phyloP scores from a whole-genome alignment of 2,113 vertebrate species.

The Ochotona curzoniae region DNA sequence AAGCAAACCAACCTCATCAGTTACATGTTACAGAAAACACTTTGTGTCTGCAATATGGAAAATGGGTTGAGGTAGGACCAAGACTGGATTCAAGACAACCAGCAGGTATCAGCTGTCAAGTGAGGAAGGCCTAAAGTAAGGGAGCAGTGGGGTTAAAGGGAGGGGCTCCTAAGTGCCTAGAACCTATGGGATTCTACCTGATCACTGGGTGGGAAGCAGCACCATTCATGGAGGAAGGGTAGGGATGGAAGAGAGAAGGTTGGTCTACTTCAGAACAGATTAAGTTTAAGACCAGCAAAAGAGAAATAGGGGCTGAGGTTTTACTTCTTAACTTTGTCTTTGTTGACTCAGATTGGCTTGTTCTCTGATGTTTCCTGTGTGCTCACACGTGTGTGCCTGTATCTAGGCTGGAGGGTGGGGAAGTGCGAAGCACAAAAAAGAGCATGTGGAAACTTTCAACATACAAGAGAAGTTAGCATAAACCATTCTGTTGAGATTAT shows the following conservation, averaged over 20 bases:
- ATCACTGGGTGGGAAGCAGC: background rate
- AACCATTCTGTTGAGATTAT: constrained; percentile 67
- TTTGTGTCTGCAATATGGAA: background rate
- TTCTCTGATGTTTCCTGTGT: background rate
- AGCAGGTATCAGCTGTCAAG: background rate
- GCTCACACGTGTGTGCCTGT: background rate
- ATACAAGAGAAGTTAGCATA: constrained; percentile 65
- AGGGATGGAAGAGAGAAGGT: background rate
- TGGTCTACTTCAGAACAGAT: background rate
- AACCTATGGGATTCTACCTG: background rate
- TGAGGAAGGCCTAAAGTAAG: background rate
- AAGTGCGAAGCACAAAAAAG: background rate
- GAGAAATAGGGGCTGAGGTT: background rate
- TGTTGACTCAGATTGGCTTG: background rate
- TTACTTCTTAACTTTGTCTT: background rate
- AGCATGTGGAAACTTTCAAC: constrained; percentile 71
- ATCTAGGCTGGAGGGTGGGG: background rate
- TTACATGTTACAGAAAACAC: background rate
- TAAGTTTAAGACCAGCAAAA: background rate
- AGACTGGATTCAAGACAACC: background rate
- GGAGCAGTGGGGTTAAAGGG: background rate
- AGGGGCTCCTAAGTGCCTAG: background rate
- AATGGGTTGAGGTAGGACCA: background rate
- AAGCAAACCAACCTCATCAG: background rate
- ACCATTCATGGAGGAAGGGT: background rate